These are phyloP conservation scores for Noctua pronuba DNA, from an alignment of 2,888 invertebrate species.

Conservation along the genomic window DNA sequence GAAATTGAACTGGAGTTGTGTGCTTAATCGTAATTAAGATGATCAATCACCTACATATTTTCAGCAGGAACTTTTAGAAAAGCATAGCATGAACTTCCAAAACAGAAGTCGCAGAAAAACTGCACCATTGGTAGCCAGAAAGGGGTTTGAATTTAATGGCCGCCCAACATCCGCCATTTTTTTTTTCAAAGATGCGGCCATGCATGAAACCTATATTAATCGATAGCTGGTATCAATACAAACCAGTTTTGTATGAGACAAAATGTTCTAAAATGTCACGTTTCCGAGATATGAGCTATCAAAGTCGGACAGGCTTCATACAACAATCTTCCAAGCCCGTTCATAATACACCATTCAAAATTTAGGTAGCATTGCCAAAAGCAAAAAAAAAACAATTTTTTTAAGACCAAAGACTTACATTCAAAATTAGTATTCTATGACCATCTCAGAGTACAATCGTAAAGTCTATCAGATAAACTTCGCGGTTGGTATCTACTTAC, in stretches of 20 bases:
- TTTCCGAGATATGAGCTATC: no score
- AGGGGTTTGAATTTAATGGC: no score
- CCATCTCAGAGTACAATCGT: slow-evolving; percentile 34
- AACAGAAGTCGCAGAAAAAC: neutral
- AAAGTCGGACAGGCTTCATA: no score
- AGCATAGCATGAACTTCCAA: neutral
- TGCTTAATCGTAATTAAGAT: neutral
- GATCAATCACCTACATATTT: neutral
- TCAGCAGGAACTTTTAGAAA: neutral
- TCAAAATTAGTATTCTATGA: slow-evolving; percentile 51
- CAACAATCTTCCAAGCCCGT: no score
- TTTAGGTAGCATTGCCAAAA: neutral
- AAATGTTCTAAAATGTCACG: no score
- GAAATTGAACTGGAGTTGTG: neutral
- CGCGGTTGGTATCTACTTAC: neutral
- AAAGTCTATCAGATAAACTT: slow-evolving; percentile 49
- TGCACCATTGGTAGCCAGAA: neutral
- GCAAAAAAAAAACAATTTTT: slow-evolving; percentile 4
- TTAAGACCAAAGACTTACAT: slow-evolving; percentile 4
- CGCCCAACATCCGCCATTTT: no score
- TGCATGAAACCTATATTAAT: no score
- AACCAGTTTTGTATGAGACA: no score
- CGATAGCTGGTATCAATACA: no score
- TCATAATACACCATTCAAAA: neutral
- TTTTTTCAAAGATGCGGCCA: no score